phyloP scores from a whole-genome alignment of 2,888 invertebrate genomes.

The Agonopterix subpropinquella region DNA sequence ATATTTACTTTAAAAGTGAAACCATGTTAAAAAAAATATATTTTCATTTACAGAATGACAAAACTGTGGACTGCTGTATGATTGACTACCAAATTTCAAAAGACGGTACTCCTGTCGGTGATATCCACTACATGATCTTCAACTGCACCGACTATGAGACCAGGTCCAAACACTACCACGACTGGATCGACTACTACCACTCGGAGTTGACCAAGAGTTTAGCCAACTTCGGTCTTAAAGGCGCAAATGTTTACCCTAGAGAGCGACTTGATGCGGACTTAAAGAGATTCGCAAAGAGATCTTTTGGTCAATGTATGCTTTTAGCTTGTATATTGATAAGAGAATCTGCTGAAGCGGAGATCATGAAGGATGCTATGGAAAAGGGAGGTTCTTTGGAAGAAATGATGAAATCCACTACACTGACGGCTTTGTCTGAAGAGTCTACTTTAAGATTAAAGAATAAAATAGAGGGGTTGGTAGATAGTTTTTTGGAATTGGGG shows the following conservation, averaged over 20 bases:
- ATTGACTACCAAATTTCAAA: conserved; percentile 20
- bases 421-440: conserved; percentile 9
- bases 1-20: no score
- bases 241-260: conserved; percentile 22
- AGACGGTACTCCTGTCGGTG: conserved; percentile 16
- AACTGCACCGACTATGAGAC: conserved; percentile 22
- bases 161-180: conserved; percentile 3
- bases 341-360: conserved; percentile 19
- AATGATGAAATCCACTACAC: no score
- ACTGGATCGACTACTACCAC: conserved; percentile 5
- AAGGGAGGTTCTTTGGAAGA: neutral
- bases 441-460: conserved; percentile 14
- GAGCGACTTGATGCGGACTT: conserved; percentile 29
- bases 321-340: conserved; percentile 16
- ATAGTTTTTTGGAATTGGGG: conserved; percentile 21
- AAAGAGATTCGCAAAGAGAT: conserved; percentile 20
- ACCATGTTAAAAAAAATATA: no score
- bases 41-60: neutral
- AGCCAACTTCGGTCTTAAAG: conserved; percentile 22
- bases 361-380: conserved; percentile 12
- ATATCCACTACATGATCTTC: conserved; percentile 19
- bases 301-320: conserved; percentile 16
- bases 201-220: conserved; percentile 5
- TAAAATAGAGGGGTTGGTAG: conserved; percentile 21
- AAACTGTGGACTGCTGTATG: conserved; percentile 5